Evolutionary conservation across 2,888 invertebrate species (phyloP), one percentile per base, ranked within the genome.

Genomic region (Lottia scabra): DNA sequence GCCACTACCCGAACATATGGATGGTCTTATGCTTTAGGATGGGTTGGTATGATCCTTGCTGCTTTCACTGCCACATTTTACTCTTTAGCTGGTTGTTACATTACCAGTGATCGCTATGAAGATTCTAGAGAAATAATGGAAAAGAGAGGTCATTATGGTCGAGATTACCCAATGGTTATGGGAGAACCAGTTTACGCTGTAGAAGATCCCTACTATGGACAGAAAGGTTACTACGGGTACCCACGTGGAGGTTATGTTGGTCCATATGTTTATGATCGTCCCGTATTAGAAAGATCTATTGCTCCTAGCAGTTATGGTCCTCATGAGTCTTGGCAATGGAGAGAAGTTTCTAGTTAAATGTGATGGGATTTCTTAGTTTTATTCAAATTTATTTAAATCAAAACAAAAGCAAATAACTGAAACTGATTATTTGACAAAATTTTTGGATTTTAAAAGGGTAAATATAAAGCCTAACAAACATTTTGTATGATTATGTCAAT

Each of bases 21-120:
- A n/a, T 87, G 81, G 79, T 87, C 87, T 8, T 87, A 87, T 80
- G 83, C 85, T 27, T 74, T 87, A 19, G 87, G 86, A 23, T 87
- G 87, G 87, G 77, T 85, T 13, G 85, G 82, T 15, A 85, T 85
- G 83, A 82, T 78, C 23, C 63, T 85, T 26, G 82, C 83, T 6
- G 83, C 85, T 10, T 72, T 87, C 30, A 75, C 82, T 43, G 86
- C 87, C 45, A 83, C 85, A 44, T 80, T 87, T 73, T 87, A 84
- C 78, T 81, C 85, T 15, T 75, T 85, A 43, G 85, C 85, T 30
- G 85, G 85, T 45, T 85, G 85, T 72, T 82, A 81, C 70, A 79
- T 86, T 63, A 82, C 81, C 27, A 75, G 76, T n/a, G 81, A 82
- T 67, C 74, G 81, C 23, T 84, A 84, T 67, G 80, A 80, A 13